Evolutionary conservation across 2,797 vertebrate species (phyloP).

Genomic region (Platalea minor): DNA sequence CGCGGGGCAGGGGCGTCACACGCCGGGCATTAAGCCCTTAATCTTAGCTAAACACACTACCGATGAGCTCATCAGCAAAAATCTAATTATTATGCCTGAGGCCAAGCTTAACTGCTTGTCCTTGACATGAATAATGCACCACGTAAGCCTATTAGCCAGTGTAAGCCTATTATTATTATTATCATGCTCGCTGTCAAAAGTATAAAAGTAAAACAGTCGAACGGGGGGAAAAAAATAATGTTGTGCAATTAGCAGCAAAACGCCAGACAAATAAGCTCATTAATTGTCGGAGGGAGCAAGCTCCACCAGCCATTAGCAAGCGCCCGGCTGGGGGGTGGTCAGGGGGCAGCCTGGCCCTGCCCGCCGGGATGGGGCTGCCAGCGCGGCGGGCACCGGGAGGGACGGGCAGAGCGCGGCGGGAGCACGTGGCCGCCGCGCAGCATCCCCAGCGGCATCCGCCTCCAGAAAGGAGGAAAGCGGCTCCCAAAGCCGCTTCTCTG

Average conservation of each 20-base stretch:
- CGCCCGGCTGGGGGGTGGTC: fast-evolving
- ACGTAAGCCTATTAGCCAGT: slow-evolving; percentile 58
- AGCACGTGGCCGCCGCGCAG: too few species aligned
- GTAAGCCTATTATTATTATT: slow-evolving; percentile 56
- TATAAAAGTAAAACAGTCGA: slow-evolving; percentile 10
- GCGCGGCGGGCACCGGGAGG: not conserved
- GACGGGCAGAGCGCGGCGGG: too few species aligned
- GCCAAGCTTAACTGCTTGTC: slow-evolving; percentile 72
- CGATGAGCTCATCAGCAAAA: slow-evolving; percentile 68
- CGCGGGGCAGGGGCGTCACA: not conserved
- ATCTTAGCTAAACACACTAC: slow-evolving; percentile 56
- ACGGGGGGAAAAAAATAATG: not conserved
- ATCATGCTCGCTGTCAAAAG: slow-evolving; percentile 32
- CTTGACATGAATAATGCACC: slow-evolving; percentile 62
- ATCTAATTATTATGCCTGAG: slow-evolving; percentile 69
- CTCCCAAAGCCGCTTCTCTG: fast-evolving
- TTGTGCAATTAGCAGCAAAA: not conserved
- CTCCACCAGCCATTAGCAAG: fast-evolving
- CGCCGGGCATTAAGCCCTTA: not conserved
- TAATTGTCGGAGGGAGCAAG: not conserved
- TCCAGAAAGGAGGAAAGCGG: fast-evolving
- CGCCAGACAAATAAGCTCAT: not conserved
- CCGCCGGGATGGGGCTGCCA: fast-evolving
- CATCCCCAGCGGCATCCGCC: too few species aligned
- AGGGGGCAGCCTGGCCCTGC: not conserved